phyloP scores from a whole-genome alignment of 2,113 vertebrate genomes.

The Phoxinus phoxinus region DNA sequence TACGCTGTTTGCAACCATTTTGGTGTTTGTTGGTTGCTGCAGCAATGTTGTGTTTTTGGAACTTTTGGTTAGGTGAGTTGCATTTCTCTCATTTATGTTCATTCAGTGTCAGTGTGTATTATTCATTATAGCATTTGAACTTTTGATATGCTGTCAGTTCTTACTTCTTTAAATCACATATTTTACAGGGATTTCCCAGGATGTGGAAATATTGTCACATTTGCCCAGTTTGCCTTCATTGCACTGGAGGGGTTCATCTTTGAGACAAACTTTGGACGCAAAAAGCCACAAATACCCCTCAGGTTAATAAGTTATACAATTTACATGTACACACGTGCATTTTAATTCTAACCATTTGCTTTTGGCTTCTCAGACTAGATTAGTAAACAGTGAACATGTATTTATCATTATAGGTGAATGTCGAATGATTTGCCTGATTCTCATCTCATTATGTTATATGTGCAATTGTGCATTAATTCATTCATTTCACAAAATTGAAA shows the following conservation, averaged over 20 bases:
- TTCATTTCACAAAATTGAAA: neutral
- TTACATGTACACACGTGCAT: neutral
- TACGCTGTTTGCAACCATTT: slow-evolving; percentile 62
- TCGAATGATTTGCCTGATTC: neutral
- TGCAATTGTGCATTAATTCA: too few species aligned
- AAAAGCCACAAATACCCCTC: slow-evolving; percentile 86
- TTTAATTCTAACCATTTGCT: neutral
- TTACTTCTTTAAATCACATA: neutral
- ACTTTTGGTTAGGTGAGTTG: slow-evolving; percentile 75
- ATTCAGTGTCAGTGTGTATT: neutral
- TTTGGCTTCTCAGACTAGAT: neutral
- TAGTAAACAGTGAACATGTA: neutral
- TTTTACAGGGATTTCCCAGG: slow-evolving; percentile 87
- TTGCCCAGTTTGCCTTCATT: slow-evolving; percentile 94
- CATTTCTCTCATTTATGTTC: slow-evolving; percentile 24
- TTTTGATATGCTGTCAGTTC: neutral
- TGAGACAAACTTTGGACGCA: slow-evolving; percentile 87
- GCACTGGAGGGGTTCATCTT: slow-evolving; percentile 93
- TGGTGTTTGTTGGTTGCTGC: slow-evolving; percentile 78
- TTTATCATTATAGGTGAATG: neutral
- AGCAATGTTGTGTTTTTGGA: slow-evolving; percentile 79
- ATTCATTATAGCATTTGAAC: neutral
- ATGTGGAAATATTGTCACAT: slow-evolving; percentile 96
- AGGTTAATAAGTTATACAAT: slow-evolving; percentile 71
- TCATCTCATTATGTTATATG: neutral